Percentiles rank a stretch among this genome's conserved stretches.
phyloP scores from a whole-genome alignment of 2,113 vertebrate genomes.

The Carassius carassius region DNA sequence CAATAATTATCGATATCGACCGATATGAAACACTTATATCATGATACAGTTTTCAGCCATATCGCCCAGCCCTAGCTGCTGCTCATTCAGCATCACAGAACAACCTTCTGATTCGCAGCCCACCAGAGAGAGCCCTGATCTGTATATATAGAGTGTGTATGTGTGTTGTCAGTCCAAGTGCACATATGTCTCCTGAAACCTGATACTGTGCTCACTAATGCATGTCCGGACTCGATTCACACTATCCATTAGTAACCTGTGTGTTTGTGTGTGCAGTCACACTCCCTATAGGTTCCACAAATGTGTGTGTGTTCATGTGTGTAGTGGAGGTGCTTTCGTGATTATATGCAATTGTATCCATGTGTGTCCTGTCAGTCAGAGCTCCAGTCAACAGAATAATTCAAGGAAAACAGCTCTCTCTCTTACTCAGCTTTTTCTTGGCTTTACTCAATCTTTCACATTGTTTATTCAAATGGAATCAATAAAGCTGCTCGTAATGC shows the following conservation, averaged over 20 bases:
- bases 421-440: background rate
- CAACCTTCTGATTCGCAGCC: background rate
- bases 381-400: background rate
- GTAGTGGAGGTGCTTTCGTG: too few species aligned
- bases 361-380: conserved; percentile 33
- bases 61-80: too few species aligned
- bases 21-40: too few species aligned
- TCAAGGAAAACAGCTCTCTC: conserved; percentile 13
- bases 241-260: conserved; percentile 22
- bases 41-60: too few species aligned
- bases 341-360: background rate
- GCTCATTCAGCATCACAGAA: too few species aligned
- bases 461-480: conserved; percentile 39
- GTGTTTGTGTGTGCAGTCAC: conserved; percentile 1
- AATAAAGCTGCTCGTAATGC: conserved; percentile 32
- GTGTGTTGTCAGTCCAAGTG: conserved; percentile 6
- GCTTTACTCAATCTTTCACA: conserved; percentile 19
- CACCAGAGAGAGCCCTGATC: background rate
- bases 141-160: background rate
- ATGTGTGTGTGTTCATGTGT: too few species aligned
- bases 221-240: conserved; percentile 29
- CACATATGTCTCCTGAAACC: conserved; percentile 37
- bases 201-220: conserved; percentile 30
- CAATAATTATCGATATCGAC: too few species aligned
- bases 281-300: background rate